phyloP scores from a whole-genome alignment of 2,888 invertebrate genomes.

The Pocota personata region DNA sequence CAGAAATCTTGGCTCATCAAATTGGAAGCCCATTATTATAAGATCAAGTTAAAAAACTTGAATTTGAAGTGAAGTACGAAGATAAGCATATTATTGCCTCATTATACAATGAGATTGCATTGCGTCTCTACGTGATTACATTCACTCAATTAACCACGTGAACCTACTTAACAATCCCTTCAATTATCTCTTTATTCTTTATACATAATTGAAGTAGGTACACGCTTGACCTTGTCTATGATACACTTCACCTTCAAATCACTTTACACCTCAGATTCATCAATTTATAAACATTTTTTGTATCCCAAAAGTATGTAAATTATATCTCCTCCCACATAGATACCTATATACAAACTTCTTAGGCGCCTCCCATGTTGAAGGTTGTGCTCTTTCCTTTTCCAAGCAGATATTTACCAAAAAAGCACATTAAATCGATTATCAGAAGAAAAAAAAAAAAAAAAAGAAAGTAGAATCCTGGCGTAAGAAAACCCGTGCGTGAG shows the following conservation, averaged over 20 bases:
- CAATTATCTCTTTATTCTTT: neutral
- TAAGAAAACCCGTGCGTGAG: conserved; percentile 64
- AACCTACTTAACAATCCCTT: neutral
- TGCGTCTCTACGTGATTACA: too few species aligned
- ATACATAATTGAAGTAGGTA: neutral
- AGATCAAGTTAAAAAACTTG: too few species aligned
- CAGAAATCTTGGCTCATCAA: too few species aligned
- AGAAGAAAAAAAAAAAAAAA: conserved; percentile 19
- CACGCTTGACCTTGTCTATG: conserved; percentile 36
- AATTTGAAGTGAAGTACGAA: too few species aligned
- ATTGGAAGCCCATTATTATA: too few species aligned
- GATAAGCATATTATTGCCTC: too few species aligned
- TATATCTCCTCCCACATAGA: conserved; percentile 64
- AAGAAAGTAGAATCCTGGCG: conserved; percentile 18
- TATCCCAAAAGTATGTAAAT: conserved; percentile 42
- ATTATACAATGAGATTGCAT: too few species aligned
- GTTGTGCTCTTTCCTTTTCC: conserved; percentile 50
- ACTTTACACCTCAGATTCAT: conserved; percentile 6
- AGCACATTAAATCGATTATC: conserved; percentile 69
- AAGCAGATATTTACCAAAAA: conserved; percentile 57
- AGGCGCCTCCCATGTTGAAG: conserved; percentile 67
- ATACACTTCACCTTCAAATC: conserved; percentile 8
- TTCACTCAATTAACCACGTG: too few species aligned
- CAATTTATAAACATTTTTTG: neutral
- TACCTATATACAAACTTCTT: conserved; percentile 44